Conservation (phyloP, 2,888 invertebrate species). For the Xiphydria camelus region DNA sequence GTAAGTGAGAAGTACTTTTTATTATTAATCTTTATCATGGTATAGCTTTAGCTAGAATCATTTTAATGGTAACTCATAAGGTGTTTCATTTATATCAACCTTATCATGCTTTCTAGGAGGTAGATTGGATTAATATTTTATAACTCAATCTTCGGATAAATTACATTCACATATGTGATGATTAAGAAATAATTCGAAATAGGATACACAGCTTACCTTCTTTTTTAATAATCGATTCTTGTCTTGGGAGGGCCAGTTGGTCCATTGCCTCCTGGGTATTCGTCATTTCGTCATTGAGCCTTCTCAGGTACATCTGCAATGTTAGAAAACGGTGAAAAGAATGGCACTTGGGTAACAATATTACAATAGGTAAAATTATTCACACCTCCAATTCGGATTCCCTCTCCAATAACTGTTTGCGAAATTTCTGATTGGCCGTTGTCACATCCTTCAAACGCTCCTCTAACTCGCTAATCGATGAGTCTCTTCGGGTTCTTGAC, state of each 20-base stretch:
- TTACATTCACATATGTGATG: too few relatives aligned
- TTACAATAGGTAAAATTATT: background rate
- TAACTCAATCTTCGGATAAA: too few relatives aligned
- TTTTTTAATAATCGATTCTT: slow-evolving; percentile 51
- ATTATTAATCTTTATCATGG: too few relatives aligned
- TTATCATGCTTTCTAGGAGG: too few relatives aligned
- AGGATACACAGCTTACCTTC: slow-evolving; percentile 47
- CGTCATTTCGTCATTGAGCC: slow-evolving; percentile 63
- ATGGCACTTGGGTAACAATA: background rate
- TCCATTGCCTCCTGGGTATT: slow-evolving; percentile 51
- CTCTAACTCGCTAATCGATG: slow-evolving; percentile 81
- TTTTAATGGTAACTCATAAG: too few relatives aligned
- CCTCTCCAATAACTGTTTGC: slow-evolving; percentile 81
- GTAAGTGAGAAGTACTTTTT: too few relatives aligned
- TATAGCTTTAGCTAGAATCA: too few relatives aligned
- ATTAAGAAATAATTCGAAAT: too few relatives aligned
- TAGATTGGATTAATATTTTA: too few relatives aligned
- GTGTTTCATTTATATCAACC: too few relatives aligned
- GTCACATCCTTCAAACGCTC: slow-evolving; percentile 81
- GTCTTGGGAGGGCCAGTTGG: slow-evolving; percentile 52
- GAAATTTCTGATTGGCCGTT: slow-evolving; percentile 80
- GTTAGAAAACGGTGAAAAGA: background rate
- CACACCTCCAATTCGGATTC: slow-evolving; percentile 78
- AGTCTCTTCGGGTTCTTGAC: slow-evolving; percentile 79
- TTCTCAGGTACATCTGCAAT: slow-evolving; percentile 68